Evolutionary conservation across 2,888 invertebrate genomes (phyloP).

Genomic region (Entomobrya multifasciata): DNA sequence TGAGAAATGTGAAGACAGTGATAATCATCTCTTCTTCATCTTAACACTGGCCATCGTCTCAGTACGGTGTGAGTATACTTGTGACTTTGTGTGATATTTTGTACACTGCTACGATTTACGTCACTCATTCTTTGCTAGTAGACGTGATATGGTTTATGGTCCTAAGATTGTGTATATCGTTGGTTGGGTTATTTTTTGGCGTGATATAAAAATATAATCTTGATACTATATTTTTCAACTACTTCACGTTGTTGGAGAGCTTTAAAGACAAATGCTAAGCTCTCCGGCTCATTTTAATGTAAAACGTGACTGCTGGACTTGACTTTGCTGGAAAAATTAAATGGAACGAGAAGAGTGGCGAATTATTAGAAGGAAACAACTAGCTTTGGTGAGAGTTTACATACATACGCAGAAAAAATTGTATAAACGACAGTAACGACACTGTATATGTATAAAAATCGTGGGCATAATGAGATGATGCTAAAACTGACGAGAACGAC

Average conservation of each 20-base stretch:
- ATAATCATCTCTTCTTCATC: background rate
- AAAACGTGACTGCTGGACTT: constrained; percentile 72
- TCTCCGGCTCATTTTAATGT: constrained; percentile 2
- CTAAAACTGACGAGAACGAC: background rate
- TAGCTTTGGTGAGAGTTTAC: background rate
- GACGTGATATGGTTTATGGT: background rate
- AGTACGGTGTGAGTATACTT: background rate
- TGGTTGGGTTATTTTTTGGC: constrained; percentile 17
- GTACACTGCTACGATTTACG: constrained; percentile 50
- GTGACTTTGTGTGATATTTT: constrained; percentile 52
- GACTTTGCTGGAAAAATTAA: constrained; percentile 67
- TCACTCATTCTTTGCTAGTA: background rate
- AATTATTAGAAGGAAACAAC: background rate
- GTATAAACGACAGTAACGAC: background rate
- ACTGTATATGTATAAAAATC: background rate
- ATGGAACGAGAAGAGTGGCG: constrained; percentile 27
- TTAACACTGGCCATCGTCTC: background rate
- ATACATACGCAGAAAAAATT: too few species aligned
- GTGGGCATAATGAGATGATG: too few species aligned
- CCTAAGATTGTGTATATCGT: constrained; percentile 36
- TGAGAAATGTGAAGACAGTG: background rate
- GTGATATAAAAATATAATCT: constrained; percentile 9
- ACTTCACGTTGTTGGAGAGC: background rate
- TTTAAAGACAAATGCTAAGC: background rate
- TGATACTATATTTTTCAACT: background rate